These are phyloP conservation scores for Lethenteron camtschaticum DNA, from an alignment of 2,113 vertebrate species.

Conservation along the genomic window DNA sequence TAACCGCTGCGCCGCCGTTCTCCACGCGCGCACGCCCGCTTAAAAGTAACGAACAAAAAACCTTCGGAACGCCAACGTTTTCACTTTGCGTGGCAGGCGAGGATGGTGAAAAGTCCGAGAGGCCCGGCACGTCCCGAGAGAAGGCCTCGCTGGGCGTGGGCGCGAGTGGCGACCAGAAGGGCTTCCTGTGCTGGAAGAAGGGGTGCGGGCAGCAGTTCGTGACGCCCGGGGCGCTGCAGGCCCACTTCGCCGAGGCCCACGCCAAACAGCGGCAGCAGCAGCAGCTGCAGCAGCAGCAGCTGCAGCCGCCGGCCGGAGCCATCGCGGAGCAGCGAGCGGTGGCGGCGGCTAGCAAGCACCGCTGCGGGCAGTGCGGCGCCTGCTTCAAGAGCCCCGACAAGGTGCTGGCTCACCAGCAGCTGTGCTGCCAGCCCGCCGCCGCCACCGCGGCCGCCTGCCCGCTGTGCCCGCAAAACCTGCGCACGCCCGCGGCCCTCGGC, in stretches of 20 bases:
- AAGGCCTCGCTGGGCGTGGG: not conserved
- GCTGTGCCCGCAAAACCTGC: constrained; percentile 91
- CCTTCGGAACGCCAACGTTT: too few relatives aligned
- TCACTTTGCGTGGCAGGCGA: not conserved
- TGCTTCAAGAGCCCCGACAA: constrained; percentile 99
- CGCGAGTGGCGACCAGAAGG: not conserved
- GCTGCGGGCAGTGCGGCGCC: constrained; percentile 92
- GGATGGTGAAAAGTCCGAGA: not conserved
- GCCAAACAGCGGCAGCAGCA: constrained; percentile 54
- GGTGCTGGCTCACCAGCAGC: constrained; percentile 39
- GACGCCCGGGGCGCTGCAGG: constrained; percentile 41
- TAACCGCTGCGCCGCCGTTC: too few relatives aligned
- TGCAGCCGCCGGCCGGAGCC: too few relatives aligned
- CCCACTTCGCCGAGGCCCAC: constrained; percentile 60
- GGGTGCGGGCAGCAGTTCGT: constrained; percentile 45
- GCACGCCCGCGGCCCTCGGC: constrained; percentile 95
- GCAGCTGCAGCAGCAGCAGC: constrained; percentile 88
- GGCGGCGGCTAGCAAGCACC: constrained; percentile 40
- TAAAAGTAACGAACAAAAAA: too few relatives aligned
- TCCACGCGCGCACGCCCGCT: not conserved
- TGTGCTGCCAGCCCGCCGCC: constrained; percentile 98
- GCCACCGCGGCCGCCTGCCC: constrained; percentile 94
- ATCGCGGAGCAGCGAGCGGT: too few relatives aligned
- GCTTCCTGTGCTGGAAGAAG: constrained; percentile 49
- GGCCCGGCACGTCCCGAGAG: constrained; percentile 1